phyloP scores from a whole-genome alignment of 1,140 invertebrate genomes.

The Conus ventricosus region DNA sequence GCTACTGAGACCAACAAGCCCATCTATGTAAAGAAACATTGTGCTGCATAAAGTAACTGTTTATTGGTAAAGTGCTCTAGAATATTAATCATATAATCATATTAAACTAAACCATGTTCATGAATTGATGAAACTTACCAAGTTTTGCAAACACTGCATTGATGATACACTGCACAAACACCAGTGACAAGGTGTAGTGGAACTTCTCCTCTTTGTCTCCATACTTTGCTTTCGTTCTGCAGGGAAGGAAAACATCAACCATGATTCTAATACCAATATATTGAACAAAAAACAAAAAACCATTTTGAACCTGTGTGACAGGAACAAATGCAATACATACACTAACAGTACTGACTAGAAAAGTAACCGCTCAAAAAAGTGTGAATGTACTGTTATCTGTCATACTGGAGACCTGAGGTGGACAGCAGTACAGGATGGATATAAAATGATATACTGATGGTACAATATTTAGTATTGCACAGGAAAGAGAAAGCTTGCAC shows the following conservation, averaged over 20 bases:
- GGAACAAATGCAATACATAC: background rate
- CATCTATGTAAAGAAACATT: no score
- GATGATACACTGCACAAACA: slow-evolving; percentile 92
- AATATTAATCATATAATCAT: no score
- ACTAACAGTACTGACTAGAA: background rate
- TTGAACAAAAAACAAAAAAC: background rate
- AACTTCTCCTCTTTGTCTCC: slow-evolving; percentile 85
- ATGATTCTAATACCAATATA: background rate
- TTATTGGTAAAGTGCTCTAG: no score
- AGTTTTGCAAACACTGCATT: slow-evolving; percentile 91
- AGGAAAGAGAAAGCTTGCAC: no score
- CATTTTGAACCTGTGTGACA: background rate
- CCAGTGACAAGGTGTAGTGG: slow-evolving; percentile 88
- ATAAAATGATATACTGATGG: no score
- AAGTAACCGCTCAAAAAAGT: background rate
- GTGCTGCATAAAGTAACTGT: no score
- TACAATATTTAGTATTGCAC: no score
- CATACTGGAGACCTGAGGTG: no score
- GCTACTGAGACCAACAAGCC: no score
- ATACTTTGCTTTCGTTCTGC: slow-evolving; percentile 89
- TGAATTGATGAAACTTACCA: slow-evolving; percentile 74
- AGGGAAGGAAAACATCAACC: slow-evolving; percentile 34
- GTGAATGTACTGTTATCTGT: no score
- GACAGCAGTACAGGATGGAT: no score
- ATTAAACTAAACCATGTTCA: background rate